Conservation (phyloP, 2,888 invertebrate genomes). For the Volucella zonaria region DNA sequence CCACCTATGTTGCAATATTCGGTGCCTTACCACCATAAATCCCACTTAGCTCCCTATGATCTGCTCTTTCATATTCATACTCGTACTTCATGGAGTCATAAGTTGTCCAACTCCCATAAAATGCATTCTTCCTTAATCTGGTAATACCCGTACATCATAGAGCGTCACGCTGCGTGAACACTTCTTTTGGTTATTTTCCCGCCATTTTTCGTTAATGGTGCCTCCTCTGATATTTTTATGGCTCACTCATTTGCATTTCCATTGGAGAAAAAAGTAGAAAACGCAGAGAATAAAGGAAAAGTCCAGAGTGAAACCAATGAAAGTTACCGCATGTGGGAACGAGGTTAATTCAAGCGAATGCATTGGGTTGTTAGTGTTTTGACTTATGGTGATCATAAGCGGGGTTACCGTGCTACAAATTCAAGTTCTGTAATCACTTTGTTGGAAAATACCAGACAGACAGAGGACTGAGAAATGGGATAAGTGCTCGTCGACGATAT, state of each 20-base stretch:
- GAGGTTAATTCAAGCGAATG: not conserved
- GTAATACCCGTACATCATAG: no score
- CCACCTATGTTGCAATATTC: no score
- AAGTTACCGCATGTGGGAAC: constrained; percentile 2
- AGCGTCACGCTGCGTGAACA: not conserved
- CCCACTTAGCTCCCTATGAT: no score
- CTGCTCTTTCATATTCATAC: no score
- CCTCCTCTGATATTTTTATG: not conserved
- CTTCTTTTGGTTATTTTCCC: constrained; percentile 21
- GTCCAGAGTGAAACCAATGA: not conserved
- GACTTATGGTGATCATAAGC: constrained; percentile 1
- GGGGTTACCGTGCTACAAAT: not conserved
- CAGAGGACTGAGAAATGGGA: no score
- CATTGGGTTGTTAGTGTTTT: not conserved
- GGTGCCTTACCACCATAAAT: no score
- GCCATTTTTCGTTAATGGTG: constrained; percentile 12
- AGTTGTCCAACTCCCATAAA: no score
- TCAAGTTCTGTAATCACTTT: no score
- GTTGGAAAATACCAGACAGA: no score
- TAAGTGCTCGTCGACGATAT: no score
- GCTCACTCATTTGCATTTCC: constrained; percentile 15
- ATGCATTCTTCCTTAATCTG: no score
- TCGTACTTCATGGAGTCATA: no score
- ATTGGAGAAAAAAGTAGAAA: not conserved
- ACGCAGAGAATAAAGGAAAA: constrained; percentile 3